Conservation (phyloP, 2,888 invertebrate genomes). For the Drosophila pegasa region DNA sequence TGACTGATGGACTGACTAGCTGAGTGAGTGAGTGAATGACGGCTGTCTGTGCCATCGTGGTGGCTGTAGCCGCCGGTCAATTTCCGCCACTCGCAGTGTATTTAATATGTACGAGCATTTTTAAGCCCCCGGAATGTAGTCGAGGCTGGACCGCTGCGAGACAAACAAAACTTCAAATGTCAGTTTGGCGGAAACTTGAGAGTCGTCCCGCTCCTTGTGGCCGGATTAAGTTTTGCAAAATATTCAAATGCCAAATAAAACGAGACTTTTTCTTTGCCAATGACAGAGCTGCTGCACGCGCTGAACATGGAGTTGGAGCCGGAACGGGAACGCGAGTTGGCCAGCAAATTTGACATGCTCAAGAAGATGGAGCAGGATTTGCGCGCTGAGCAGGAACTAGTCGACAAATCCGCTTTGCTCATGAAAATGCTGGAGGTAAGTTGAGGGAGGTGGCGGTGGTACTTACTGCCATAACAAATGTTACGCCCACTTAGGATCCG, state of each 20-base stretch:
- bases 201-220: conserved; percentile 35
- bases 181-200: conserved; percentile 57
- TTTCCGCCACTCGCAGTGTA: conserved; percentile 57
- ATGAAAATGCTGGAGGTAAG: conserved; percentile 84
- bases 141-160: not conserved
- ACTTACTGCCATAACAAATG: not conserved
- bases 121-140: conserved; percentile 29
- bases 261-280: conserved; percentile 23
- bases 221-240: conserved; percentile 59
- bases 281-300: conserved; percentile 77
- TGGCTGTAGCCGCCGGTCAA: conserved; percentile 68
- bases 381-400: conserved; percentile 83
- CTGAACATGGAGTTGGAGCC: conserved; percentile 77
- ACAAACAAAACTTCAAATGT: conserved; percentile 57
- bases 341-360: conserved; percentile 81
- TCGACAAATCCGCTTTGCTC: conserved; percentile 83
- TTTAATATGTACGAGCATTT: conserved; percentile 57
- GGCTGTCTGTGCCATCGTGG: conserved; percentile 29
- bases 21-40: conserved; percentile 24
- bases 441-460: not conserved
- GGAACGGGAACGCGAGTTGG: conserved; percentile 62
- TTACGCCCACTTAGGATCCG: conserved; percentile 76
- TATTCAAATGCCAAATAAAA: conserved; percentile 51
- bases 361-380: conserved; percentile 82
- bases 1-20: conserved; percentile 21